Conservation (phyloP, 2,797 vertebrate species). For the Chaunax sp. region DNA sequence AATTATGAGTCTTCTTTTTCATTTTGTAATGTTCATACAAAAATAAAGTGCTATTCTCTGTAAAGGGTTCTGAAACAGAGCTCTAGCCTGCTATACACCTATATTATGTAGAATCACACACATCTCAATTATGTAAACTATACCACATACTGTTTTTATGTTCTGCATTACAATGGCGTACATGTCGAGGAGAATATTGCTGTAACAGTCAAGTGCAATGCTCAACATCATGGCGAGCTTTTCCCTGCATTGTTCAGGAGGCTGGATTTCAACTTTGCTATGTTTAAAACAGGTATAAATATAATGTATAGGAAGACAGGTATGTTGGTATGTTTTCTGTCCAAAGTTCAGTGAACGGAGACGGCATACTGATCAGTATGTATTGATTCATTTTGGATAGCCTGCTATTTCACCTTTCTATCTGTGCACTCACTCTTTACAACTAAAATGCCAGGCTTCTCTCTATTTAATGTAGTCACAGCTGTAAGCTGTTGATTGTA, state of each 20-base stretch:
- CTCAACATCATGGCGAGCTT: neutral
- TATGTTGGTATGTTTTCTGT: constrained; percentile 1
- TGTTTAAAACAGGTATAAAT: neutral
- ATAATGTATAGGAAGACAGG: neutral
- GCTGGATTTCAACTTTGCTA: neutral
- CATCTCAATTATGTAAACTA: neutral
- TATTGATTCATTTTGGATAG: constrained; percentile 50
- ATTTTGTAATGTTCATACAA: neutral
- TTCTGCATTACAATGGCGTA: neutral
- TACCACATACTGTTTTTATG: neutral
- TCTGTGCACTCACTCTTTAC: constrained; percentile 19
- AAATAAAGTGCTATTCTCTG: neutral
- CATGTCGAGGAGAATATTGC: neutral
- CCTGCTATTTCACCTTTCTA: constrained; percentile 40
- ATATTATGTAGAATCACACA: neutral
- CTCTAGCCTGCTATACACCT: neutral
- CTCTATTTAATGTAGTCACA: constrained; percentile 52
- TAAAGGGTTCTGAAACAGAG: neutral
- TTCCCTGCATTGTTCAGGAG: neutral
- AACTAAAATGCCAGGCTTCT: constrained; percentile 48
- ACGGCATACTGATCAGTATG: constrained; percentile 33
- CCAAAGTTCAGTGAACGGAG: constrained; percentile 31
- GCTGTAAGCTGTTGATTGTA: constrained; percentile 37
- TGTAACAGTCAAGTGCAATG: neutral
- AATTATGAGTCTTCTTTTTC: neutral